Evolutionary conservation across 35 echinoderm and acorn worm species (phyloP), one percentile per base, ranked within the genome.

Genomic region (Chiridota heheva): DNA sequence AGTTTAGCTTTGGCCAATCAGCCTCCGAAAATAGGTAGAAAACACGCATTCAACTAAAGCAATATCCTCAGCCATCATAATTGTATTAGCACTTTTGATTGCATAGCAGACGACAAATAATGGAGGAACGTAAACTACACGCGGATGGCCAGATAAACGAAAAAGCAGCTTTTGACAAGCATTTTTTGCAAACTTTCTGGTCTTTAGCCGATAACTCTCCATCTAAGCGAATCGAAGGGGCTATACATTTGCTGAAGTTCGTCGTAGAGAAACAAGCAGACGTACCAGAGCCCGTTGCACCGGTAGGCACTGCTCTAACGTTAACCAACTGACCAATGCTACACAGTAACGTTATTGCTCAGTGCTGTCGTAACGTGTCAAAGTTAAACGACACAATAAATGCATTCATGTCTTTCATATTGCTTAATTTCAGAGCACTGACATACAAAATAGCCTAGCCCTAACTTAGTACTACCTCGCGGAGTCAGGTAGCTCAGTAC

Each of bases 161-260:
- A 32, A 47, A 69, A 49, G 27, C 27, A 13, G 30, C 42, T 20
- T 46, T 70, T 31, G 90, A 93, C 42, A 84, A 84, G 16, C 44
- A 86, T 29, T 70, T 96, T 38, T 39, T 96, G 51, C 70, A 84
- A 37, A 96, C 87, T 39, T 96, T 96, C 72, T 96, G 92, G 92
- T 42, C 62, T 65, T 49, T 96, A 12, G 92, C 92, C 46, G 92
- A 80, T 25, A 48, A 88, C 37, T 67, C 44, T 29, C 77, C 83
- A 38, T 77, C 83, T 32, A 73, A 86, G 49, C 76, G 87, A 44
- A 38, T 96, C 7, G 55, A 69, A 75, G 92, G 87, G 30, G 92
- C 87, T 27, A 61, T 34, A 24, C 65, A 53, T 65, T 72, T 96
- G 27, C 41, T 96, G 3, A 43, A 77, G 34, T 78, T 96, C 31